Evolutionary conservation across 2,113 vertebrate genomes (phyloP).

Genomic region (Ochotona princeps): DNA sequence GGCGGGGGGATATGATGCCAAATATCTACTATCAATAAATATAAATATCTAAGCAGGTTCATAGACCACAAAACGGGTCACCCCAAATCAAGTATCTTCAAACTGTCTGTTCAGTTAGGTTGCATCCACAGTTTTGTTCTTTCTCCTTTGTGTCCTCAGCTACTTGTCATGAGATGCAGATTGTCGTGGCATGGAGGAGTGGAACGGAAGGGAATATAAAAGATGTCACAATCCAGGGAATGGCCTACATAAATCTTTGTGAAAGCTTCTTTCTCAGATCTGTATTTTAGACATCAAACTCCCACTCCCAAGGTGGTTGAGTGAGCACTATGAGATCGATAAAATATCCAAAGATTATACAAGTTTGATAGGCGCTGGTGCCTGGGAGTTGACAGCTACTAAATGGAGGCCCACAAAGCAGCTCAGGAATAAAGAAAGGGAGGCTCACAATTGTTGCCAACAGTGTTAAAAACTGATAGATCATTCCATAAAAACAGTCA

Average conservation of each 20-base stretch:
- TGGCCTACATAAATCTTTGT: background rate
- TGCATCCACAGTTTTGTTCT: background rate
- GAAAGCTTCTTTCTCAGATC: background rate
- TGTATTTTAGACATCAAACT: background rate
- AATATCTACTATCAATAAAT: background rate
- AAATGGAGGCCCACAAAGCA: slow-evolving; percentile 7
- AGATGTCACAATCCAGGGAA: background rate
- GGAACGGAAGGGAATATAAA: slow-evolving; percentile 11
- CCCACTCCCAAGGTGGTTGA: background rate
- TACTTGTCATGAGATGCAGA: background rate
- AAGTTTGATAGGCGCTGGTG: background rate
- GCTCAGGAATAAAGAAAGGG: background rate
- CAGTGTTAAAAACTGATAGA: background rate
- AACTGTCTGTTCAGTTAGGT: background rate
- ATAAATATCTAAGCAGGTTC: background rate
- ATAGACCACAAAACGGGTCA: slow-evolving; percentile 7
- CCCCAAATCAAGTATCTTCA: background rate
- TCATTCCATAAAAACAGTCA: background rate
- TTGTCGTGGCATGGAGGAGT: background rate
- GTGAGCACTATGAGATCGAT: background rate
- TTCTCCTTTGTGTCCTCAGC: background rate
- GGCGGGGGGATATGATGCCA: background rate
- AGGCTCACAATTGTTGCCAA: background rate
- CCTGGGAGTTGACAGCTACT: background rate
- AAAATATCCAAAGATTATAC: background rate